Conservation (phyloP, 1,140 invertebrate genomes). For the Penaeus vannamei region DNA sequence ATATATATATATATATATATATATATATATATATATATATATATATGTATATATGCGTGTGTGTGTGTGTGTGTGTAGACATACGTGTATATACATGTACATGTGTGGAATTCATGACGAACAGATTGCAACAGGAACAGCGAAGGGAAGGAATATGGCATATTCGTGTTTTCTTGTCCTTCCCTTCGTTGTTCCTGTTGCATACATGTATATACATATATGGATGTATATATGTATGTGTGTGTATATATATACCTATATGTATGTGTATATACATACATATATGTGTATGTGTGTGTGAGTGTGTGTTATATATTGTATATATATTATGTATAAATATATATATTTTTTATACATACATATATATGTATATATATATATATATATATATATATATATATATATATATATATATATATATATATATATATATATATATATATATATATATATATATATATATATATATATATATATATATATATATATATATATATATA, state of each 20-base stretch:
- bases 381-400: background rate
- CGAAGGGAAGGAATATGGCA: too few species aligned
- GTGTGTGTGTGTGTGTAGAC: slow-evolving; percentile 4
- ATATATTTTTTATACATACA: background rate
- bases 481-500: too few species aligned
- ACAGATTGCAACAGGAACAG: too few species aligned
- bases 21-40: slow-evolving; percentile 16
- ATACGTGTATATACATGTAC: slow-evolving; percentile 16
- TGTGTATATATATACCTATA: background rate
- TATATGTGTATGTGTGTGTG: background rate
- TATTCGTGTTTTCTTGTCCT: too few species aligned
- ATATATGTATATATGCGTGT: too few species aligned
- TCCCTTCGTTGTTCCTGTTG: too few species aligned
- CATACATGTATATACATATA: too few species aligned
- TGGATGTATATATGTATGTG: background rate
- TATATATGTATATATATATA: background rate
- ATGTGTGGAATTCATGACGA: background rate
- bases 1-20: slow-evolving; percentile 6
- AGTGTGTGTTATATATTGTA: background rate
- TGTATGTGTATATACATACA: background rate
- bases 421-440: too few species aligned
- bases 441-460: background rate
- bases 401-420: too few species aligned
- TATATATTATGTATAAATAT: background rate
- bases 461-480: too few species aligned